Conservation (phyloP, 2,888 invertebrate species). For the Carpatolechia fugitivella region DNA sequence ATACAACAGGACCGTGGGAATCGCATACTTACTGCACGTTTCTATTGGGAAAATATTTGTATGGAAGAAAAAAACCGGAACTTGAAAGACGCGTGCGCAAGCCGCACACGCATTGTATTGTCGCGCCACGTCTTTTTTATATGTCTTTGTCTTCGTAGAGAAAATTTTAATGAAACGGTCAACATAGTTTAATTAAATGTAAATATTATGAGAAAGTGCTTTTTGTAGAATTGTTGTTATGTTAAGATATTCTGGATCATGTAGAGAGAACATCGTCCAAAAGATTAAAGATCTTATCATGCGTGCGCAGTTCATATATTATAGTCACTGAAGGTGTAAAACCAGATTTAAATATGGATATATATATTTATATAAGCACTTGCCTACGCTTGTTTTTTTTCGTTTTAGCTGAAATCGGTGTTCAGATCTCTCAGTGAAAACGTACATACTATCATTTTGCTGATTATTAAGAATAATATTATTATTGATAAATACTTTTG, state of each 20-base stretch:
- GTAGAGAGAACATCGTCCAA: too few species aligned
- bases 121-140: not conserved
- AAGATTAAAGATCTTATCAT: too few species aligned
- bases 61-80: not conserved
- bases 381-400: too few species aligned
- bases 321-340: too few species aligned
- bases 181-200: not conserved
- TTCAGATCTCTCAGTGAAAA: too few species aligned
- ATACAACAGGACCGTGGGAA: slow-evolving; percentile 6
- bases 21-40: not conserved
- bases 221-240: not conserved
- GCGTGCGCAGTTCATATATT: too few species aligned
- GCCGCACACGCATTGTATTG: not conserved
- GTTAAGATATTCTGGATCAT: not conserved
- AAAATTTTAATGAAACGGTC: not conserved
- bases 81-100: not conserved
- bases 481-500: too few species aligned
- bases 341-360: too few species aligned
- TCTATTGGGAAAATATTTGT: slow-evolving; percentile 2
- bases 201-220: not conserved
- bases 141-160: slow-evolving; percentile 28
- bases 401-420: too few species aligned
- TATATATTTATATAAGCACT: too few species aligned
- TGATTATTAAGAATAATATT: too few species aligned
- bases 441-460: too few species aligned